These are phyloP conservation scores for Athalia circularis DNA, from an alignment of 2,888 invertebrate species.

Conservation along the genomic window DNA sequence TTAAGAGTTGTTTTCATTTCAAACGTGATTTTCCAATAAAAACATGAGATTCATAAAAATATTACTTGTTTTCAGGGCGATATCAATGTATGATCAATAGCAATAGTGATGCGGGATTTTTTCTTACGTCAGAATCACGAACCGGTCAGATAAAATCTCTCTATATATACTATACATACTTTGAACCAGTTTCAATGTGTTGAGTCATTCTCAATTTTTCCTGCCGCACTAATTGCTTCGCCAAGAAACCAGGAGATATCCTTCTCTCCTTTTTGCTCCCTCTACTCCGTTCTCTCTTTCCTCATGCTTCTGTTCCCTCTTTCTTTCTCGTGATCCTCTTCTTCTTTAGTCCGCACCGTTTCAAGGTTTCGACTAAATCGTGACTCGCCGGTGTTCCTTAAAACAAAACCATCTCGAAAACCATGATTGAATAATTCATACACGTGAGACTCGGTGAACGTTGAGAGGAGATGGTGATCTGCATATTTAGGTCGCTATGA, in stretches of 20 bases:
- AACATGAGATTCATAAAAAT: too few species aligned
- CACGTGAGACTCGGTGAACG: not conserved
- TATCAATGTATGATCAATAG: too few species aligned
- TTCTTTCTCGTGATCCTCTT: not conserved
- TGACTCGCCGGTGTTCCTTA: not conserved
- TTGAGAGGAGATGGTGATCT: not conserved
- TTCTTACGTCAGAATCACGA: too few species aligned
- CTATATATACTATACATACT: not conserved
- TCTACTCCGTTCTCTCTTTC: not conserved
- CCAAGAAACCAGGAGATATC: not conserved
- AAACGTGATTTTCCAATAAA: too few species aligned
- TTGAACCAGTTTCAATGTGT: not conserved
- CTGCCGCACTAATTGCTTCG: constrained; percentile 25
- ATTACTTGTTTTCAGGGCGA: too few species aligned
- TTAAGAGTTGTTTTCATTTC: too few species aligned
- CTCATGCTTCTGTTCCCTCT: too few species aligned
- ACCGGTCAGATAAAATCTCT: too few species aligned
- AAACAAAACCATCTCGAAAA: not conserved
- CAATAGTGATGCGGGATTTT: too few species aligned
- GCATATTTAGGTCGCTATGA: constrained; percentile 2
- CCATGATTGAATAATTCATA: constrained; percentile 36
- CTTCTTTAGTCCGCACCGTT: not conserved
- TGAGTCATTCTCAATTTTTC: not conserved
- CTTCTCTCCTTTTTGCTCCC: not conserved
- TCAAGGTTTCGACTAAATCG: constrained; percentile 24